A percentile compares a stretch with the other conserved stretches of the same genome.
These are phyloP conservation scores for Eutrigla gurnardus DNA, from an alignment of 2,797 vertebrate genomes.

Conservation along the genomic window DNA sequence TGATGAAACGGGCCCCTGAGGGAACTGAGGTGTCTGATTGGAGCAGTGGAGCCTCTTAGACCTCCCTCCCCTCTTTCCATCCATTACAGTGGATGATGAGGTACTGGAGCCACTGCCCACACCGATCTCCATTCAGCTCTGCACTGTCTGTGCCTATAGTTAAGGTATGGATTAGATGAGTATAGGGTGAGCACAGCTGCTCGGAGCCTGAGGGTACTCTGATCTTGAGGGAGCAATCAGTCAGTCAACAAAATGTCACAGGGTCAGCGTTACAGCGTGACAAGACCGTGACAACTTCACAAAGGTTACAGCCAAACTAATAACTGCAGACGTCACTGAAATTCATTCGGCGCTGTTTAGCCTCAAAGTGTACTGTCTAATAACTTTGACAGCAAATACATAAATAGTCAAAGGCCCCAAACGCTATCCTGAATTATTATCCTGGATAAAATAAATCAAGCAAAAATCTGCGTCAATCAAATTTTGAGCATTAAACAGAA, in stretches of 20 bases:
- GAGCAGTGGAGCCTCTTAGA: slow-evolving; percentile 69
- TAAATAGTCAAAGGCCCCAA: slow-evolving; percentile 11
- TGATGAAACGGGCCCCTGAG: slow-evolving; percentile 72
- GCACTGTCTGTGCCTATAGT: slow-evolving; percentile 72
- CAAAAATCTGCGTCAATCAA: slow-evolving; percentile 51
- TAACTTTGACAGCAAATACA: slow-evolving; percentile 23
- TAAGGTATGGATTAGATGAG: slow-evolving; percentile 74
- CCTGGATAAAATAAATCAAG: slow-evolving; percentile 56
- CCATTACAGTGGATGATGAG: slow-evolving; percentile 64
- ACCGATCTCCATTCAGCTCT: slow-evolving; percentile 64
- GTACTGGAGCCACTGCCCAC: slow-evolving; percentile 56
- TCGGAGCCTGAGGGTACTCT: slow-evolving; percentile 74
- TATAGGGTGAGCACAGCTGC: slow-evolving; percentile 76
- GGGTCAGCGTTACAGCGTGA: slow-evolving; percentile 79
- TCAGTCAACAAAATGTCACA: slow-evolving; percentile 86
- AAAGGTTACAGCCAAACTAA: slow-evolving; percentile 82
- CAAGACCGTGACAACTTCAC: slow-evolving; percentile 77
- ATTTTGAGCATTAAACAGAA: slow-evolving; percentile 52
- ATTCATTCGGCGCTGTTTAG: slow-evolving; percentile 36
- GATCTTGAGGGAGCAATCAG: slow-evolving; percentile 80
- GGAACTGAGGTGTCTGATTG: slow-evolving; percentile 74
- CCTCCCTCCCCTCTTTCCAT: slow-evolving; percentile 46
- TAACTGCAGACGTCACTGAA: slow-evolving; percentile 69
- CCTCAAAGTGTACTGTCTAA: slow-evolving; percentile 45
- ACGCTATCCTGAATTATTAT: slow-evolving; percentile 25